Evolutionary conservation across 2,888 invertebrate species (phyloP).

Genomic region (Allophyes oxyacanthae): DNA sequence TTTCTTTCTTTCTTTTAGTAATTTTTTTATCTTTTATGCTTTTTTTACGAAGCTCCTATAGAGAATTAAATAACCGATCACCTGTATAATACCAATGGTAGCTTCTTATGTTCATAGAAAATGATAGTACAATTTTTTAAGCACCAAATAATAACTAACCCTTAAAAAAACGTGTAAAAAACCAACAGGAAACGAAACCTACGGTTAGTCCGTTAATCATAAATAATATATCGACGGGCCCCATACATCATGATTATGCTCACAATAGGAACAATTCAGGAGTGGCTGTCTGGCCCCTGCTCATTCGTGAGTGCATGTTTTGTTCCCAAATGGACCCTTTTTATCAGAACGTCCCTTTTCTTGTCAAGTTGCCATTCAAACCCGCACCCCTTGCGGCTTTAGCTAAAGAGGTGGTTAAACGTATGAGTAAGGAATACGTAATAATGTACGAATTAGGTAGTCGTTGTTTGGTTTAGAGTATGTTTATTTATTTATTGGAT

Average conservation of each 20-base stretch:
- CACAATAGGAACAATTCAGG: conserved; percentile 32
- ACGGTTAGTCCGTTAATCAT: conserved; percentile 43
- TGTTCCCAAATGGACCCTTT: conserved; percentile 49
- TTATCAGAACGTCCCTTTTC: conserved; percentile 51
- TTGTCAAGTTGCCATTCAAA: conserved; percentile 37
- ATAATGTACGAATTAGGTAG: conserved; percentile 38
- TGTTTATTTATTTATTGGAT: too few relatives aligned
- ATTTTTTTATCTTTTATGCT: too few relatives aligned
- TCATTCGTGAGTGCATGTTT: conserved; percentile 44
- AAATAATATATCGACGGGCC: conserved; percentile 35
- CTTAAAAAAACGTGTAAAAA: background rate
- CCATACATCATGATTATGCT: conserved; percentile 31
- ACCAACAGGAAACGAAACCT: background rate
- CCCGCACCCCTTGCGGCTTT: conserved; percentile 31
- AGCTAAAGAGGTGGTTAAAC: conserved; percentile 10
- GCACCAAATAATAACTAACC: background rate
- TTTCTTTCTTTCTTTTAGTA: too few relatives aligned
- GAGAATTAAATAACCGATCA: too few relatives aligned
- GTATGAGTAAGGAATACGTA: conserved; percentile 28
- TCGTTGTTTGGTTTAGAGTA: too few relatives aligned
- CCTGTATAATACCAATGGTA: too few relatives aligned
- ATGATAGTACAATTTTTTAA: too few relatives aligned
- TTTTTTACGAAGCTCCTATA: too few relatives aligned
- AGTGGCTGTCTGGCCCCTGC: conserved; percentile 5
- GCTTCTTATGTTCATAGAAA: too few relatives aligned